phyloP scores from a whole-genome alignment of 2,113 vertebrate genomes.

The Andinoacara biseriatus region DNA sequence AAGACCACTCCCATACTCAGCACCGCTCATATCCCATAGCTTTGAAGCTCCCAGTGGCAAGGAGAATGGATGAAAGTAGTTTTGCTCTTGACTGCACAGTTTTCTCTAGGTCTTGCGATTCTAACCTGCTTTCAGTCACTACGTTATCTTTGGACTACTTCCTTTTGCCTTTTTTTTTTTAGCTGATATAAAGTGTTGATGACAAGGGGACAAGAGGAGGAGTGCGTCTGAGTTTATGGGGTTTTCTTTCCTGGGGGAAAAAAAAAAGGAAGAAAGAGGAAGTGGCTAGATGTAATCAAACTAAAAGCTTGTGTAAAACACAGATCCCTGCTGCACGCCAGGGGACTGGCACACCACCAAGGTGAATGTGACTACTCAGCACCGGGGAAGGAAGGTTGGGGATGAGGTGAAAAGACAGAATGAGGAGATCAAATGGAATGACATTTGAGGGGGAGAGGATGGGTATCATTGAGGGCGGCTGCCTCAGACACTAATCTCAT shows the following conservation, averaged over 20 bases:
- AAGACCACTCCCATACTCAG: conserved; percentile 8
- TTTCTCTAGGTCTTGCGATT: not conserved
- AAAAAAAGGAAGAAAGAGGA: conserved; percentile 27
- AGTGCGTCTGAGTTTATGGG: conserved; percentile 62
- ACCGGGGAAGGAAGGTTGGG: conserved; percentile 6
- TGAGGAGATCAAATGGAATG: conserved; percentile 59
- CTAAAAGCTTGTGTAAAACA: conserved; percentile 80
- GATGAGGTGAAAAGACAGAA: conserved; percentile 53
- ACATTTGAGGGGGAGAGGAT: conserved; percentile 50
- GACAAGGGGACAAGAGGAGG: conserved; percentile 43
- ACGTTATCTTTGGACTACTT: not conserved
- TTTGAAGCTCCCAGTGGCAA: conserved; percentile 26
- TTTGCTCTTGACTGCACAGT: conserved; percentile 18
- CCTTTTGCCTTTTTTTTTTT: not conserved
- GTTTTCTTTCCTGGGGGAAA: conserved; percentile 53
- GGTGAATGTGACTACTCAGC: conserved; percentile 68
- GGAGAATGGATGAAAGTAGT: conserved; percentile 33
- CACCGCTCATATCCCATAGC: conserved; percentile 1
- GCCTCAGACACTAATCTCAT: conserved; percentile 64
- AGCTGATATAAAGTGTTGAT: conserved; percentile 20
- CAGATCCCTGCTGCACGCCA: conserved; percentile 52
- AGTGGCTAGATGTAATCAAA: conserved; percentile 77
- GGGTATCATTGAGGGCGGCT: conserved; percentile 64
- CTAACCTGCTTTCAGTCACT: conserved; percentile 25
- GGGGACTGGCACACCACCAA: conserved; percentile 65